A percentile compares a stretch with the other conserved stretches of the same genome.
phyloP scores from a whole-genome alignment of 1,140 invertebrate species.

The Drosophila melanogaster region DNA sequence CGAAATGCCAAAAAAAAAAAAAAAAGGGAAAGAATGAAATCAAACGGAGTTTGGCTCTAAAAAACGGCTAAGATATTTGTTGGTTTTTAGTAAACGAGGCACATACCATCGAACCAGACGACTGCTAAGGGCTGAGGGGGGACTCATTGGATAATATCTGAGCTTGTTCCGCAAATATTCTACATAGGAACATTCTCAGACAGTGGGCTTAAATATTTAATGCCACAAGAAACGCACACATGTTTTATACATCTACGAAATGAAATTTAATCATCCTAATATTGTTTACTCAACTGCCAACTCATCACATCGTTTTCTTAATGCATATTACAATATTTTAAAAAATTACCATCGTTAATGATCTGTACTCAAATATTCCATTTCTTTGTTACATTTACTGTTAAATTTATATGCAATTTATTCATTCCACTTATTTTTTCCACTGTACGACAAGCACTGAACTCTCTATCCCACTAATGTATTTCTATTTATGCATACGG shows the following conservation, averaged over 20 bases:
- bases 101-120: conserved; percentile 39
- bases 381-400: no score
- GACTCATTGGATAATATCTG: neutral
- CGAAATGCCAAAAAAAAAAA: conserved; percentile 5
- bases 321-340: no score
- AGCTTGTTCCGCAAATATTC: neutral
- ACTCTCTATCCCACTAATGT: conserved; percentile 8
- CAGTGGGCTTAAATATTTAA: neutral
- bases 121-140: neutral
- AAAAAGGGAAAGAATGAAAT: neutral
- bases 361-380: no score
- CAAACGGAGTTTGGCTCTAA: conserved; percentile 30
- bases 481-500: conserved; percentile 27
- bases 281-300: no score
- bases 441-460: conserved; percentile 1
- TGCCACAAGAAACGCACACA: no score
- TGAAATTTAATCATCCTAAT: no score
- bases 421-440: neutral
- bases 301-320: no score
- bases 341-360: no score
- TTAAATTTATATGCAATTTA: no score
- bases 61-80: conserved; percentile 23
- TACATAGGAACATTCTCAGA: conserved; percentile 3
- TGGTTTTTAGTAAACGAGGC: conserved; percentile 47
- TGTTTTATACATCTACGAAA: no score